Percentiles rank a stretch among this genome's conserved stretches.
Conservation (phyloP, 2,797 vertebrate genomes). For the Labroides dimidiatus region DNA sequence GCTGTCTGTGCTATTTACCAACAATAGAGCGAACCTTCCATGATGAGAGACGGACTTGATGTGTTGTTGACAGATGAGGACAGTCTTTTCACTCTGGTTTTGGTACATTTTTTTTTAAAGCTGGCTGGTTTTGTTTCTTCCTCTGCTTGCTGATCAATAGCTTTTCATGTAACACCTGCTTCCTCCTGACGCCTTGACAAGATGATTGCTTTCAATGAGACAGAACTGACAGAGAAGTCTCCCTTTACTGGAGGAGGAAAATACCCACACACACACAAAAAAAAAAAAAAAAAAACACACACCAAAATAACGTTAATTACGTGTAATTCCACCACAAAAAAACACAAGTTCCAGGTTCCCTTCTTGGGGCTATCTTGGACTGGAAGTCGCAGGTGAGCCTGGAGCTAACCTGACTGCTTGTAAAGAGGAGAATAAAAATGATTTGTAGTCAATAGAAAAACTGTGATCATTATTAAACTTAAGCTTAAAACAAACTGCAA, state of each 20-base stretch:
- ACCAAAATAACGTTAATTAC: neutral
- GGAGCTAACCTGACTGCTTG: slow-evolving; percentile 7
- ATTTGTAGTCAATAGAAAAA: neutral
- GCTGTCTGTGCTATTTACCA: slow-evolving; percentile 1
- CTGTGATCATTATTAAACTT: neutral
- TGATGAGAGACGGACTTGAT: neutral
- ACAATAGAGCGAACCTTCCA: neutral
- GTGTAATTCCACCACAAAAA: slow-evolving; percentile 18
- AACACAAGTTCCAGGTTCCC: slow-evolving; percentile 21
- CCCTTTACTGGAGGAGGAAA: neutral
- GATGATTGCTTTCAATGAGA: slow-evolving; percentile 5
- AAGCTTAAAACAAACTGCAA: neutral
- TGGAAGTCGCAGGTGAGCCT: slow-evolving; percentile 7
- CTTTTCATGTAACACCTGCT: slow-evolving; percentile 25
- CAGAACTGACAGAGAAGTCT: slow-evolving; percentile 13
- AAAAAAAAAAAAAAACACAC: slow-evolving; percentile 2
- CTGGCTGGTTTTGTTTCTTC: neutral
- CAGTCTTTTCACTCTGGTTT: neutral
- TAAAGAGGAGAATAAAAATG: slow-evolving; percentile 1
- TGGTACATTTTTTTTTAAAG: neutral
- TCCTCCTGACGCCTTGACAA: slow-evolving; percentile 22
- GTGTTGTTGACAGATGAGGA: slow-evolving; percentile 13
- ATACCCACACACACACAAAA: neutral
- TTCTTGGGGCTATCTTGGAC: slow-evolving; percentile 6
- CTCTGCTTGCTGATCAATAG: slow-evolving; percentile 2